Base-by-base conservation (phyloP, 2,797 vertebrate genomes). In the Gymnoscopelus braueri region DNA sequence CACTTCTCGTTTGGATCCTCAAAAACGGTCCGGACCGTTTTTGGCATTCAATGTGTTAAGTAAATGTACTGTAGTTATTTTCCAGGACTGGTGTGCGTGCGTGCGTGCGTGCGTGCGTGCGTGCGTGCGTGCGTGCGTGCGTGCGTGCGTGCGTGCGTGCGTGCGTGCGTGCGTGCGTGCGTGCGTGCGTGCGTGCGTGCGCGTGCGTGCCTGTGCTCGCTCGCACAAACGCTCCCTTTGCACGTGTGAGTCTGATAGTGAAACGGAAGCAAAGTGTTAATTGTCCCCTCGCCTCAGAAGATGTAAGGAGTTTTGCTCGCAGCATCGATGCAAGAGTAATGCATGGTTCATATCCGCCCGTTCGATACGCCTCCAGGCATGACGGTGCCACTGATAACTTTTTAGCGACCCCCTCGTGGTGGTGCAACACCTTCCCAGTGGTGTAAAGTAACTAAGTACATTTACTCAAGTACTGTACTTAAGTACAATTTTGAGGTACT, bases 391-490 rank as follows among this genome's bases (percentile, higher is more conserved):
- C 39, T 10, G 39, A 10, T 7, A 44, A 44, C 39, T 44, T 44
- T 19, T 44, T 3, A 44, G 9, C 7, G 39, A 44, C 39, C 39
- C 7, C 39, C 39, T 5, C 39, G 39, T 44, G 65, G 65, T 63
- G 57, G 66, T 68, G 67, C 62, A 82, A 66, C 80, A 88, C 87
- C 83, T 80, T 35, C 84, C 3, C n/a, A n/a, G n/a, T n/a, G n/a
- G n/a, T n/a, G n/a, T n/a, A n/a, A n/a, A n/a, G n/a, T n/a, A n/a
- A n/a, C n/a, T n/a, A n/a, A n/a, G n/a, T n/a, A n/a, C n/a, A n/a
- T n/a, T n/a, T n/a, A n/a, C n/a, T n/a, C n/a, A n/a, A n/a, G n/a
- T n/a, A n/a, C n/a, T n/a, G n/a, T n/a, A n/a, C n/a, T n/a, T n/a
- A n/a, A n/a, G n/a, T n/a, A n/a, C n/a, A n/a, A n/a, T n/a, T n/a